Evolutionary conservation across 2,888 invertebrate species (phyloP).

Genomic region (Mallateleia sp.): DNA sequence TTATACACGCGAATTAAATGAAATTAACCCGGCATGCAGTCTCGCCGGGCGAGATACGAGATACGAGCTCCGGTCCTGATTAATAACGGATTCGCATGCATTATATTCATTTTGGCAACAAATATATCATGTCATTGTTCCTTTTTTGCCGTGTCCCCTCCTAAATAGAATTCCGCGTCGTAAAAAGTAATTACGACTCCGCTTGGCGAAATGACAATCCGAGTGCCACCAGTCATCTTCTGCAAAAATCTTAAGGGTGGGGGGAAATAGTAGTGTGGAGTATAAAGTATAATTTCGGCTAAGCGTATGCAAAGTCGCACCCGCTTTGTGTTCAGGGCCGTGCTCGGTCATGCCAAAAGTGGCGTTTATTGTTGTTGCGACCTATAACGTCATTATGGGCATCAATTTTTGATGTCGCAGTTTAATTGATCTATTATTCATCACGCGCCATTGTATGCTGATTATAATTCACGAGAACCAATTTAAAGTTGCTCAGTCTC

Average conservation of each 20-base stretch:
- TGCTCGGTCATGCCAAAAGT: slow-evolving; percentile 77
- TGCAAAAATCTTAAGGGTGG: slow-evolving; percentile 26
- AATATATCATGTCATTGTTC: slow-evolving; percentile 80
- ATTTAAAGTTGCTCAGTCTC: slow-evolving; percentile 22
- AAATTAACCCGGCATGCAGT: slow-evolving; percentile 84
- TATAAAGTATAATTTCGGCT: slow-evolving; percentile 88
- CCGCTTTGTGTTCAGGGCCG: slow-evolving; percentile 84
- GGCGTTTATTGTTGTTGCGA: slow-evolving; percentile 53
- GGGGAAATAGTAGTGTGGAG: slow-evolving; percentile 87
- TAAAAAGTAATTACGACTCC: slow-evolving; percentile 46
- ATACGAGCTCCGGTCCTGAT: slow-evolving; percentile 75
- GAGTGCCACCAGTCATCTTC: slow-evolving; percentile 33
- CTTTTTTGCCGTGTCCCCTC: slow-evolving; percentile 24
- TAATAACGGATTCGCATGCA: slow-evolving; percentile 83
- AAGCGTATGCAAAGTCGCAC: slow-evolving; percentile 88
- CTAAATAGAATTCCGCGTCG: slow-evolving; percentile 34
- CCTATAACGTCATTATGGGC: slow-evolving; percentile 47
- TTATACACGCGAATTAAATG: slow-evolving; percentile 85
- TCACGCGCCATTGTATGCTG: slow-evolving; percentile 45
- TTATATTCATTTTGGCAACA: slow-evolving; percentile 74
- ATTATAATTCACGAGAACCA: slow-evolving; percentile 16
- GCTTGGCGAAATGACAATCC: slow-evolving; percentile 28
- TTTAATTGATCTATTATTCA: slow-evolving; percentile 67
- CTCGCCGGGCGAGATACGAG: slow-evolving; percentile 67
- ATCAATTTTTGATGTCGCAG: slow-evolving; percentile 59